Evolutionary conservation across 92 coral and sea anemone genomes (phyloP).

Genomic region (Zoanthus solanderi): DNA sequence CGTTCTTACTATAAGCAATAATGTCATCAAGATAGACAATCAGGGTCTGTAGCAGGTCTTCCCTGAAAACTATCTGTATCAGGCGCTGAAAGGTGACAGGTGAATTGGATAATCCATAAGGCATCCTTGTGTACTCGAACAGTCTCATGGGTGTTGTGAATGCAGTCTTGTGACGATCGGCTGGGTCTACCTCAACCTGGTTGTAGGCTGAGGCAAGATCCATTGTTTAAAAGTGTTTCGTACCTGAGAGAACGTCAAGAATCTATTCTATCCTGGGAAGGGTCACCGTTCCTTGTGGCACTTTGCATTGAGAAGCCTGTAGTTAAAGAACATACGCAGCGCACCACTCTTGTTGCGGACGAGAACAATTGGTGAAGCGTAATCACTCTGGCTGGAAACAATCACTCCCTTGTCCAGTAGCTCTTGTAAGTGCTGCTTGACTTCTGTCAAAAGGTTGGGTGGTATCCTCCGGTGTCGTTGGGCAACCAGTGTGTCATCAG

Average conservation of each 20-base stretch:
- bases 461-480: slow-evolving; percentile 53
- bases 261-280: slow-evolving; percentile 57
- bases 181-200: slow-evolving; percentile 40
- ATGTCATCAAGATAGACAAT: slow-evolving; percentile 61
- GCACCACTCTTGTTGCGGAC: slow-evolving; percentile 66
- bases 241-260: slow-evolving; percentile 45
- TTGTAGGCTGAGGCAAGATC: slow-evolving; percentile 58
- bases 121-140: slow-evolving; percentile 59
- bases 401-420: slow-evolving; percentile 55
- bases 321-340: slow-evolving; percentile 41
- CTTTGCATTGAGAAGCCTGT: slow-evolving; percentile 50
- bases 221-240: slow-evolving; percentile 41
- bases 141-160: slow-evolving; percentile 63
- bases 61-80: slow-evolving; percentile 51
- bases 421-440: slow-evolving; percentile 58
- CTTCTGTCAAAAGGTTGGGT: slow-evolving; percentile 51
- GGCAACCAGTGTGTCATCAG: slow-evolving; percentile 52
- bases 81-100: slow-evolving; percentile 56
- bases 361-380: slow-evolving; percentile 58
- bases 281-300: slow-evolving; percentile 45
- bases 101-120: slow-evolving; percentile 26
- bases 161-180: slow-evolving; percentile 54
- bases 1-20: slow-evolving; percentile 17
- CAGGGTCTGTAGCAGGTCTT: slow-evolving; percentile 47
- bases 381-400: slow-evolving; percentile 44